phyloP scores from a whole-genome alignment of 2,797 vertebrate genomes.

The Pangasius djambal region DNA sequence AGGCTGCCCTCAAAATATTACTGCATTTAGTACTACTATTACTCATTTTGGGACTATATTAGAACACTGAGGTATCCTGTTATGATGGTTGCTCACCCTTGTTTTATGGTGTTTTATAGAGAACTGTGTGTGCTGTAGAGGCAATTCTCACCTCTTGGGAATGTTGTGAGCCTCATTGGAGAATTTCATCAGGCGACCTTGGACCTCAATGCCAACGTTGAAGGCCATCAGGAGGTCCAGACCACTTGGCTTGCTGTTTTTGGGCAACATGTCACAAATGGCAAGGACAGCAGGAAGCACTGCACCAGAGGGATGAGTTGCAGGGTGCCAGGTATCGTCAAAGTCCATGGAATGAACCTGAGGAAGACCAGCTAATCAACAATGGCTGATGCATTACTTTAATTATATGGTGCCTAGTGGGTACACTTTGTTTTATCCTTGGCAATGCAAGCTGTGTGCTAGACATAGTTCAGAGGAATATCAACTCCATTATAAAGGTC shows the following conservation, averaged over 20 bases:
- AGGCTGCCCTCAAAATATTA: slow-evolving; percentile 10
- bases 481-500: neutral
- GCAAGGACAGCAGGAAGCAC: slow-evolving; percentile 86
- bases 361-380: slow-evolving; percentile 5
- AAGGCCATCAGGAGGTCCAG: slow-evolving; percentile 84
- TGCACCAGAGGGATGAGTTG: slow-evolving; percentile 88
- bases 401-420: neutral
- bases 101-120: neutral
- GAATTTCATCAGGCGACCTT: slow-evolving; percentile 87
- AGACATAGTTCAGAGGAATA: neutral
- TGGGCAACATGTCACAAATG: slow-evolving; percentile 82
- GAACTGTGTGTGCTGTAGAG: neutral
- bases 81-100: slow-evolving; percentile 3
- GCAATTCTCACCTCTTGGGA: slow-evolving; percentile 80
- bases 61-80: slow-evolving; percentile 10
- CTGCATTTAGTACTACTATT: slow-evolving; percentile 14
- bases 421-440: neutral
- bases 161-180: slow-evolving; percentile 84
- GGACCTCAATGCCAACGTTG: slow-evolving; percentile 87
- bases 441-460: neutral
- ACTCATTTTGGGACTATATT: neutral
- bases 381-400: neutral
- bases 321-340: slow-evolving; percentile 91
- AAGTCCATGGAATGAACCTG: slow-evolving; percentile 93
- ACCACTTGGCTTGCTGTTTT: slow-evolving; percentile 76